These are phyloP conservation scores for Osmoderma eremita DNA, from an alignment of 2,888 invertebrate genomes.

Conservation along the genomic window DNA sequence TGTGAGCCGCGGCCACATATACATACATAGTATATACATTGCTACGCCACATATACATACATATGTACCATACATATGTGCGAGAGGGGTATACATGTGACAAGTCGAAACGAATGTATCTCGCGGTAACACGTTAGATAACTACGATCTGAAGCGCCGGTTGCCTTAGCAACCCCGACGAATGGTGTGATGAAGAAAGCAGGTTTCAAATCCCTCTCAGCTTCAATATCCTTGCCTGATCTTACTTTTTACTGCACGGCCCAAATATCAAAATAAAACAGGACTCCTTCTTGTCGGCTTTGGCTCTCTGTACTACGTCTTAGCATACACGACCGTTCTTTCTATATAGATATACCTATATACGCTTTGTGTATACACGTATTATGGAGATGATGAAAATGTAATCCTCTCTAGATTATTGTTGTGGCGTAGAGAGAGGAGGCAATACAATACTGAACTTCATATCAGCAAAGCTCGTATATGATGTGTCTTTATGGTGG, in stretches of 20 bases:
- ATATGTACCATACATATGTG: constrained; percentile 24
- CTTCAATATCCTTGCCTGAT: constrained; percentile 57
- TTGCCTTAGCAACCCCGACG: constrained; percentile 57
- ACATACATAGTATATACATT: constrained; percentile 12
- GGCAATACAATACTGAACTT: constrained; percentile 52
- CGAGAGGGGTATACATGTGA: constrained; percentile 53
- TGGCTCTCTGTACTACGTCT: constrained; percentile 30
- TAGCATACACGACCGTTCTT: constrained; percentile 39
- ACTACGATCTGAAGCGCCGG: constrained; percentile 55
- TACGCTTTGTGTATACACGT: constrained; percentile 53
- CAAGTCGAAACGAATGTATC: constrained; percentile 60
- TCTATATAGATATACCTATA: constrained; percentile 44
- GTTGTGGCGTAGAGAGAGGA: constrained; percentile 52
- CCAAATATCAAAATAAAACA: constrained; percentile 59
- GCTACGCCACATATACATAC: constrained; percentile 47
- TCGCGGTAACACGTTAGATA: constrained; percentile 60
- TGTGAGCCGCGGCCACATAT: constrained; percentile 47
- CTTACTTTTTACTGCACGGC: constrained; percentile 57
- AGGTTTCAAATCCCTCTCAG: constrained; percentile 56
- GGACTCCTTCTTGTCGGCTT: constrained; percentile 45
- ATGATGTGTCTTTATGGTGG: constrained; percentile 53
- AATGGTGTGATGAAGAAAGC: constrained; percentile 53
- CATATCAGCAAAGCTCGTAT: constrained; percentile 55
- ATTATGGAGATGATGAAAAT: constrained; percentile 60
- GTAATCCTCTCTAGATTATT: constrained; percentile 60